Conservation (phyloP, 2,888 invertebrate genomes). For the Cyclophora punctaria region DNA sequence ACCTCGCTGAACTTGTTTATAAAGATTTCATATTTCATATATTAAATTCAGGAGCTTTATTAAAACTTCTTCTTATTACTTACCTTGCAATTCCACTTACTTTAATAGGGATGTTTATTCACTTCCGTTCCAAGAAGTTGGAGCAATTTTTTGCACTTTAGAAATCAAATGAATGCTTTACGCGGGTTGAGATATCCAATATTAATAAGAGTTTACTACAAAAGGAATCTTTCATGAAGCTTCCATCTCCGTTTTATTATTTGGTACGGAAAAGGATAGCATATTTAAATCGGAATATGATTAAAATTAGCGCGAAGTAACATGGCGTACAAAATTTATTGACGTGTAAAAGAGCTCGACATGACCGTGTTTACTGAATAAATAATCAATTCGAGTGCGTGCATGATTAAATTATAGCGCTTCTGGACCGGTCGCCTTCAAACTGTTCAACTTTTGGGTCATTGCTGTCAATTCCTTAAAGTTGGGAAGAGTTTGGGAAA, state of each 20-base stretch:
- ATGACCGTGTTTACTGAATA: conserved; percentile 18
- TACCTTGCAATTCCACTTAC: too few species aligned
- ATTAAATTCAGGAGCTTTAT: too few species aligned
- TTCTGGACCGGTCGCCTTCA: conserved; percentile 2
- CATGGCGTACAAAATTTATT: conserved; percentile 14
- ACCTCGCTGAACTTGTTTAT: background rate
- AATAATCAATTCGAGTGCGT: conserved; percentile 18
- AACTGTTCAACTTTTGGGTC: conserved; percentile 4
- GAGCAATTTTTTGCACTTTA: too few species aligned
- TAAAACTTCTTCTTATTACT: too few species aligned
- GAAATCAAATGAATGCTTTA: conserved; percentile 5
- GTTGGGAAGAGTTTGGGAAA: conserved; percentile 4
- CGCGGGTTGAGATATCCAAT: conserved; percentile 4
- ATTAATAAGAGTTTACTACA: conserved; percentile 6
- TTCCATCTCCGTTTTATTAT: conserved; percentile 7
- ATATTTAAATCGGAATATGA: conserved; percentile 11
- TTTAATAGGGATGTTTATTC: conserved; percentile 1
- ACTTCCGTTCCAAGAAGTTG: background rate
- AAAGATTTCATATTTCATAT: background rate
- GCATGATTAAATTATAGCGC: conserved; percentile 14
- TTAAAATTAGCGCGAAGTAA: conserved; percentile 12
- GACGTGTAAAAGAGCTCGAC: conserved; percentile 18
- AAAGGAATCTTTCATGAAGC: conserved; percentile 11
- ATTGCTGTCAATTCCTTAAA: conserved; percentile 3
- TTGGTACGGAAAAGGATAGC: conserved; percentile 6